These are phyloP conservation scores for Hylyphantes graminicola DNA, from an alignment of 1,140 invertebrate species.

Conservation along the genomic window DNA sequence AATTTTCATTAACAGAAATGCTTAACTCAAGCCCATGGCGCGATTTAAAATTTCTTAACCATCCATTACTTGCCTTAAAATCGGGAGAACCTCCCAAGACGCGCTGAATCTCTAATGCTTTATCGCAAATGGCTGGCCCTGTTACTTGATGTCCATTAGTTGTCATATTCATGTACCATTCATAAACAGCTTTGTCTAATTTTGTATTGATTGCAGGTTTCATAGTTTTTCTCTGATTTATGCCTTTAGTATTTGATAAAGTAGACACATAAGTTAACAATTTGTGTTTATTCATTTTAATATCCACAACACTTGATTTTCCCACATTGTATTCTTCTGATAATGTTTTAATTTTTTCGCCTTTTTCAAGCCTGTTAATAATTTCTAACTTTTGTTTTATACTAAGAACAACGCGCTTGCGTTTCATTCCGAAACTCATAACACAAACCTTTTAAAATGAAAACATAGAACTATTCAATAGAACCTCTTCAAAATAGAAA, in stretches of 20 bases:
- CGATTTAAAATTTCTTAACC: constrained; percentile 46
- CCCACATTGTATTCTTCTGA: constrained; percentile 31
- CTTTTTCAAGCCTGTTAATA: constrained; percentile 29
- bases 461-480: neutral
- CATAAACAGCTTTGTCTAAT: constrained; percentile 41
- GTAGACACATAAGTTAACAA: constrained; percentile 24
- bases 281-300: constrained; percentile 17
- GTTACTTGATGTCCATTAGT: constrained; percentile 3
- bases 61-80: constrained; percentile 42
- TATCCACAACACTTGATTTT: constrained; percentile 18
- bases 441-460: too few species aligned
- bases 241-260: constrained; percentile 5
- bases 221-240: constrained; percentile 35
- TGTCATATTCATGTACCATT: neutral
- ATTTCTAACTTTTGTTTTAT: constrained; percentile 28
- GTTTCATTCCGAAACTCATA: neutral
- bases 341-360: constrained; percentile 4
- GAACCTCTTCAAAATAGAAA: neutral
- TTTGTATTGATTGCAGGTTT: constrained; percentile 21
- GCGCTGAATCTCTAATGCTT: constrained; percentile 33
- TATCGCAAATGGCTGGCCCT: constrained; percentile 44
- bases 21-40: constrained; percentile 14
- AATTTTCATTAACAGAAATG: neutral
- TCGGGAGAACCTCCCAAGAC: neutral
- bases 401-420: constrained; percentile 31